Conservation (phyloP, 2,797 vertebrate species). For the Ptychadena robeensis region DNA sequence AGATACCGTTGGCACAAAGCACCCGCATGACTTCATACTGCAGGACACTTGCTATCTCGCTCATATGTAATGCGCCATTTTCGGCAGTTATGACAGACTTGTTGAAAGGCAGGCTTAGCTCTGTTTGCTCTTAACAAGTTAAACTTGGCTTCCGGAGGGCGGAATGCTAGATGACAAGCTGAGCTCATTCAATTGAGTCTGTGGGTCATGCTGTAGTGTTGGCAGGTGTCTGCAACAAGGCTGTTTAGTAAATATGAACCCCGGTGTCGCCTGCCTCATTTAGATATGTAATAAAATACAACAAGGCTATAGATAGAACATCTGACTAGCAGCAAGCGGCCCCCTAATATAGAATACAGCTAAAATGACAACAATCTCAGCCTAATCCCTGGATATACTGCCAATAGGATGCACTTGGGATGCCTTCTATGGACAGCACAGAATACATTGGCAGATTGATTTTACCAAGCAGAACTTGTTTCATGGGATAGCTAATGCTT, state of each 20-base stretch:
- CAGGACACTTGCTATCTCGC: background rate
- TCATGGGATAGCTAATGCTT: background rate
- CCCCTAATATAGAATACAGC: conserved; percentile 35
- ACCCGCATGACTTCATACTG: conserved; percentile 1
- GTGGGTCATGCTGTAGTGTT: background rate
- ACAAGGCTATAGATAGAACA: conserved; percentile 45
- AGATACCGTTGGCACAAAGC: background rate
- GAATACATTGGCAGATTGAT: conserved; percentile 7
- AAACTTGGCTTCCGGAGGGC: conserved; percentile 3
- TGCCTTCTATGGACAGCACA: conserved; percentile 36
- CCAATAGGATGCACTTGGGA: conserved; percentile 34
- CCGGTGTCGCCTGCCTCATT: conserved; percentile 20
- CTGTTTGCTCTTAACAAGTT: conserved; percentile 10
- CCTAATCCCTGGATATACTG: conserved; percentile 15
- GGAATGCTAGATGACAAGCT: conserved; percentile 23
- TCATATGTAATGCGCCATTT: conserved; percentile 5
- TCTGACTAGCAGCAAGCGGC: conserved; percentile 25
- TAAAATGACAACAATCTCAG: conserved; percentile 32
- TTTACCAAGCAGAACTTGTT: background rate
- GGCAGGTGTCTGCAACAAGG: conserved; percentile 25
- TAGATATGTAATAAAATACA: conserved; percentile 43
- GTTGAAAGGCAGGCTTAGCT: background rate
- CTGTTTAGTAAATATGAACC: conserved; percentile 45
- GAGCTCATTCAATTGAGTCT: background rate
- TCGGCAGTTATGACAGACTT: conserved; percentile 1